A percentile compares a stretch with the other conserved stretches of the same genome.
phyloP scores from a whole-genome alignment of 2,113 vertebrate species.

The Thamnophis sirtalis region DNA sequence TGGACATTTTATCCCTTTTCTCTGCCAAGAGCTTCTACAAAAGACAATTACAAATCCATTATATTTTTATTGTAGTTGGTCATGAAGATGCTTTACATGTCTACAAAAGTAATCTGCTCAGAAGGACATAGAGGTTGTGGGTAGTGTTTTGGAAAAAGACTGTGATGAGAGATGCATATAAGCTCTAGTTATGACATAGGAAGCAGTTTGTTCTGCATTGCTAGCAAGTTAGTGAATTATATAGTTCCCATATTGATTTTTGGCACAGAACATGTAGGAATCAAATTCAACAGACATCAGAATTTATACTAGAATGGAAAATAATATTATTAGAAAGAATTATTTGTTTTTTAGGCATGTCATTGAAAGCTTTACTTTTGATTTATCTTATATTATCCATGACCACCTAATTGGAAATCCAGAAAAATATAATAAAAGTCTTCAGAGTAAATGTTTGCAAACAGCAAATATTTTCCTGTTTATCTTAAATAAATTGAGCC shows the following conservation, averaged over 20 bases:
- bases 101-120: not conserved
- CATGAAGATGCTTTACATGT: slow-evolving; percentile 12
- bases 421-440: not conserved
- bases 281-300: not conserved
- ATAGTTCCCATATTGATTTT: not conserved
- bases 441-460: not conserved
- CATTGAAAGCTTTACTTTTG: not conserved
- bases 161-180: not conserved
- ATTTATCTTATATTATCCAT: not conserved
- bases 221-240: not conserved
- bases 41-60: not conserved
- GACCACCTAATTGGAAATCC: slow-evolving; percentile 5
- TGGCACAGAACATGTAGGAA: not conserved
- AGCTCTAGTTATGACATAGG: not conserved
- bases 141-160: not conserved
- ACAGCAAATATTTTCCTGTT: not conserved
- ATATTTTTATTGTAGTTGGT: not conserved
- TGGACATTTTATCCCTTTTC: not conserved
- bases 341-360: not conserved
- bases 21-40: not conserved
- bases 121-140: not conserved
- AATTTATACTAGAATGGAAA: not conserved
- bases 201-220: not conserved
- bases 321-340: not conserved
- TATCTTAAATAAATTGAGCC: not conserved